Percentiles rank a stretch among this genome's conserved stretches.
These are phyloP conservation scores for Podiceps cristatus DNA, from an alignment of 2,113 vertebrate species.

Conservation along the genomic window DNA sequence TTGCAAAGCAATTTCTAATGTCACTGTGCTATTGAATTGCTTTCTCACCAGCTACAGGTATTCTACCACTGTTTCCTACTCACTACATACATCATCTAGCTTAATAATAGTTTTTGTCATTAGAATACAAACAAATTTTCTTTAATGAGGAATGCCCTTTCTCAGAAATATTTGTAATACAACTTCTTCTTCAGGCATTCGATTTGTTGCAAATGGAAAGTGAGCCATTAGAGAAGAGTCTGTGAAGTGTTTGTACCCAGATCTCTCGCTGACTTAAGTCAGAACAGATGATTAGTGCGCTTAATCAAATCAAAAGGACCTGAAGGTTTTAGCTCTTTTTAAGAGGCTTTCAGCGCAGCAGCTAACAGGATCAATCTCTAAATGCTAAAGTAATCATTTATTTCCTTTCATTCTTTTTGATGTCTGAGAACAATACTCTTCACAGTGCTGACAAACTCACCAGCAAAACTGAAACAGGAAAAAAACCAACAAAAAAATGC, in stretches of 20 bases:
- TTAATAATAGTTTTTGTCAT: neutral
- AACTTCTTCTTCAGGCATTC: neutral
- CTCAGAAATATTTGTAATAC: neutral
- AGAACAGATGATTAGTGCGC: neutral
- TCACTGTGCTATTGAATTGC: neutral
- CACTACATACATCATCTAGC: neutral
- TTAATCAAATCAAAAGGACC: slow-evolving; percentile 44
- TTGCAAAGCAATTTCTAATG: neutral
- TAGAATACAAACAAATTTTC: neutral
- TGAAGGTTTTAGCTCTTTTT: slow-evolving; percentile 21
- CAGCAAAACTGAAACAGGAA: neutral
- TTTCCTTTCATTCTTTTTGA: neutral
- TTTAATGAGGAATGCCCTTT: neutral
- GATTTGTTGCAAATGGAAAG: neutral
- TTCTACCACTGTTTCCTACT: neutral
- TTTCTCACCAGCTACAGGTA: neutral
- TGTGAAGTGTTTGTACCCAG: neutral
- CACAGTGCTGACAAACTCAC: neutral
- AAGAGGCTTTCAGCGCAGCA: slow-evolving; percentile 34
- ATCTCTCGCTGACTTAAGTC: neutral
- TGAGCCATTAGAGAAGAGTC: neutral
- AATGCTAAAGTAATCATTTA: neutral
- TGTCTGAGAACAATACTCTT: neutral
- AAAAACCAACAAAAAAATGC: neutral
- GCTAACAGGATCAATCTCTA: neutral